phyloP scores from a whole-genome alignment of 2,888 invertebrate species.

The Ochropleura plecta region DNA sequence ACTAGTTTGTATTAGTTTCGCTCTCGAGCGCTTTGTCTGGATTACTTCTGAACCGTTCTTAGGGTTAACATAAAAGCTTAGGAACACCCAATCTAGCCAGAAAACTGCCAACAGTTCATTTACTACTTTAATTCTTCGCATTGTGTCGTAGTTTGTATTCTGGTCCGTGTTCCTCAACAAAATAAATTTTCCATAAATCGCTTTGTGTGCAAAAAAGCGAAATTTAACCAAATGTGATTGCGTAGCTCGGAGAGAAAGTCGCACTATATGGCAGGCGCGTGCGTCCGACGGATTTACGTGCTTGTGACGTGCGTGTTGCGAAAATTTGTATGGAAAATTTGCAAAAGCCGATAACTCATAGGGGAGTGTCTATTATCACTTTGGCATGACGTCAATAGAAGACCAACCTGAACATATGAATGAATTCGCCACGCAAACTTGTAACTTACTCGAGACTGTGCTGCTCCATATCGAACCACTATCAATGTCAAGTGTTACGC shows the following conservation, averaged over 20 bases:
- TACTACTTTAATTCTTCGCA: conserved; percentile 37
- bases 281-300: conserved; percentile 76
- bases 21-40: conserved; percentile 79
- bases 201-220: conserved; percentile 79
- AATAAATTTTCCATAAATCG: conserved; percentile 58
- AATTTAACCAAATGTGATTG: conserved; percentile 80
- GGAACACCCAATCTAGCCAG: conserved; percentile 1
- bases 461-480: conserved; percentile 39
- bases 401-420: conserved; percentile 57
- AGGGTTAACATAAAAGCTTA: conserved; percentile 58
- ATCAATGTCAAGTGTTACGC: conserved; percentile 66
- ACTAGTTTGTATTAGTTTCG: conserved; percentile 85
- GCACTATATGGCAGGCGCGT: conserved; percentile 74
- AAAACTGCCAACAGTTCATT: conserved; percentile 8
- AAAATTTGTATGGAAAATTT: conserved; percentile 74
- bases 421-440: conserved; percentile 48
- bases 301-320: conserved; percentile 79
- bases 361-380: conserved; percentile 67
- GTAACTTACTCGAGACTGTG: conserved; percentile 40
- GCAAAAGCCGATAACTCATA: conserved; percentile 68
- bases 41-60: conserved; percentile 60
- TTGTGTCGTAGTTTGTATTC: conserved; percentile 52
- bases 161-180: conserved; percentile 28
- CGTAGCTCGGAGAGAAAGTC: conserved; percentile 82
- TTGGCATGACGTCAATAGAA: conserved; percentile 54